Base-by-base conservation (phyloP, 2,888 invertebrate genomes). In the Protophormia terraenovae region DNA sequence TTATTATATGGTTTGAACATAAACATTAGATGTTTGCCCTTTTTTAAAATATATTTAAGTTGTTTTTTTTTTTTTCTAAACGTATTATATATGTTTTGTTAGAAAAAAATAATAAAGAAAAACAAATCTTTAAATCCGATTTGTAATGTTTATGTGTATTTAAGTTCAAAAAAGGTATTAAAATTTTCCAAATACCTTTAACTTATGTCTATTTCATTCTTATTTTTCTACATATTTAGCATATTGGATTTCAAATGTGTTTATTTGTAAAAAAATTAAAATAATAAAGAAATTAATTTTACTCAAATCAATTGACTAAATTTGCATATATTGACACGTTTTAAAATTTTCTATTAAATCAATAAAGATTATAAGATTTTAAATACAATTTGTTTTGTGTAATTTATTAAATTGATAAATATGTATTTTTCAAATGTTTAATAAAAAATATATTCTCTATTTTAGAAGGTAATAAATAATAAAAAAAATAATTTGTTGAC, bases 121-220 rank as follows among this genome's bases (percentile, higher is more conserved):
- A 72, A 29, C 2, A 73, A 73, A 79, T 83, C 73, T 50, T 32
- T 67, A 75, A 83, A 83, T 83, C 83, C 73, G 83, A 60, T 83
- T 83, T 83, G 78, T 79, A 58, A 60, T 78, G 72, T 73, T 83
- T 73, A 69, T 83, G 62, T 45, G 78, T 79, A 79, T 75, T 83
- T 78, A 83, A 83, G 73, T 67, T 78, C 35, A 79, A 58, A 55
- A 69, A 69, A 69, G 78, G 69, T 75, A 83, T 73, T 79, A 67
- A 32, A 53, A 67, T 73, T 62, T 55, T 67, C n/a, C 10, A 79
- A 79, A 79, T 72, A 72, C 38, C 38, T 71, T 62, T 41, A n/a
- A 27, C 41, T 55, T 72, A 19, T 45, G 41, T 53, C 41, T 50
- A 7, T 66, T 12, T 24, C 27, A 45, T 27, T 47, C 6, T 45